Evolutionary conservation across 2,888 invertebrate genomes (phyloP), one percentile per base, ranked within the genome.

Genomic region (Caenorhabditis sinica): DNA sequence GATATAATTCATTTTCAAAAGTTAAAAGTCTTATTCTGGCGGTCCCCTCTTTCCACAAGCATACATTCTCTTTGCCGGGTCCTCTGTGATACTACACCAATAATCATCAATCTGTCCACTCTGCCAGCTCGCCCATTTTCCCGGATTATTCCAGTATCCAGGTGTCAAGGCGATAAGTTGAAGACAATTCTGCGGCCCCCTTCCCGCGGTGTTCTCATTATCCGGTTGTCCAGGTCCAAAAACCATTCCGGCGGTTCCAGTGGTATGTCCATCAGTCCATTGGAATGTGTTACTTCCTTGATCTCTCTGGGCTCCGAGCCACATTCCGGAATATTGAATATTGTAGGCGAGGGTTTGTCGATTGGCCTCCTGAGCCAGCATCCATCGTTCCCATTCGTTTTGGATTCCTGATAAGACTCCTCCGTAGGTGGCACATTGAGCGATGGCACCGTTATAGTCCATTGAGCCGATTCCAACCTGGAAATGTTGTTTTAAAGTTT

Each of bases 181-280:
- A 0, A 76, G 45, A 30, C 75, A 76, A 20, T 68, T 66, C 36
- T 76, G 66, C 1, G 75, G 66, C 45, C 68, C 68, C 53, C 68
- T 68, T 33, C 51, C 51, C 33, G 28, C 68, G 1, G 20, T 20
- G 23, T 58, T 58, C 23, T 36, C 17, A 36, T 73, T 73, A 51
- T 81, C 80, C 25, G 80, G 80, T 28, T 81, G 73, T 13, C 23
- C 58, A 9, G 73, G 49, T 23, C 66, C 60, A 36, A 58, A 81
- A 2, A 20, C 17, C 40, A 81, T n/a, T 11, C 66, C 73, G 1
- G 15, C 58, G 17, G 58, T 73, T 13, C 80, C 80, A 11, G 60
- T 73, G 4, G 80, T 81, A 23, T 66, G 51, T 15, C 80, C 80
- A 58, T 81, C 80, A 2, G 80, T 73, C 80, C 80, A 81, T 25